These are phyloP conservation scores for Podilymbus podiceps DNA, from an alignment of 2,113 vertebrate species.

Conservation along the genomic window DNA sequence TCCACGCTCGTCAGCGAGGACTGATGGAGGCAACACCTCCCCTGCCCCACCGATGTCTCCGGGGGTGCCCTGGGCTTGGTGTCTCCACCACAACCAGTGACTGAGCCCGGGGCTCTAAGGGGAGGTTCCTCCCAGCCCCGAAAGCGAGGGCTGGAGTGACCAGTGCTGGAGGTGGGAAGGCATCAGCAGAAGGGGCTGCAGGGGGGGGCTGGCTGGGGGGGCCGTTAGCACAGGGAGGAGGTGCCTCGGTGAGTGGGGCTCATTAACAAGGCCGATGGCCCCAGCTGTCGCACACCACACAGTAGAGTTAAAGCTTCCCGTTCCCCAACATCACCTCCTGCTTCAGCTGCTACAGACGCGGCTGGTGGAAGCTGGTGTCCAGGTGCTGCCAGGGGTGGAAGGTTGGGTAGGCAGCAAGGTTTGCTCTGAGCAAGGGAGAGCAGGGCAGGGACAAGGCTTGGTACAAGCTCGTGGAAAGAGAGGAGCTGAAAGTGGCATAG, in stretches of 20 bases:
- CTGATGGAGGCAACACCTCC: background rate
- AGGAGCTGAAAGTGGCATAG: accelerated
- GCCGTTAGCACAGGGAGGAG: background rate
- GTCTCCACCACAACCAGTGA: background rate
- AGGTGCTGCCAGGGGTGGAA: background rate
- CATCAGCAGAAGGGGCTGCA: background rate
- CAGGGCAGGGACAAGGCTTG: background rate
- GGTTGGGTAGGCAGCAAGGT: background rate
- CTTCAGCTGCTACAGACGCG: background rate
- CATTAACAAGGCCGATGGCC: background rate
- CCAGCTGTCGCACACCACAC: no score
- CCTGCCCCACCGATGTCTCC: accelerated
- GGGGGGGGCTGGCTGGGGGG: no score
- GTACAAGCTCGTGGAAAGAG: background rate
- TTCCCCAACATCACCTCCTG: background rate
- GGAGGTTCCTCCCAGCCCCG: background rate
- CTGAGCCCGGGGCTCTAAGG: background rate
- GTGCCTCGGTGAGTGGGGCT: no score
- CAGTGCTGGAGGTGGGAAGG: background rate
- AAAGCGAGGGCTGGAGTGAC: no score
- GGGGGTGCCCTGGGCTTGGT: background rate
- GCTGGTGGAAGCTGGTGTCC: background rate
- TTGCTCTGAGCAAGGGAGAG: background rate
- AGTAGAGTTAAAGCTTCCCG: background rate
- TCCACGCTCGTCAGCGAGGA: accelerated